Percentiles rank a stretch among this genome's conserved stretches.
Conservation (phyloP, 2,888 invertebrate species). For the Hyposoter dolosus region DNA sequence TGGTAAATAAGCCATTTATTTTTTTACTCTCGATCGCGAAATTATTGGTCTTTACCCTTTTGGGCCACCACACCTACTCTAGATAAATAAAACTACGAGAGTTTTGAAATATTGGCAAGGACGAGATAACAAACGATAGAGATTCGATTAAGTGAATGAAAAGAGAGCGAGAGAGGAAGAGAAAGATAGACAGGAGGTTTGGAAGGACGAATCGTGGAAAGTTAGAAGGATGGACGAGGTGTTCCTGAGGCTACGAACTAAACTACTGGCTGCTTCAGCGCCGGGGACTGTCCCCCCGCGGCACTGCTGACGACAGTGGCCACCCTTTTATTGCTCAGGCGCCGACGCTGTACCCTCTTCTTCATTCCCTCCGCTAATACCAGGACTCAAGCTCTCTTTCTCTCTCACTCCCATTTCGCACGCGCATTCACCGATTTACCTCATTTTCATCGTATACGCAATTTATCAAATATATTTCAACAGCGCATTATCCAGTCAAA, state of each 20-base stretch:
- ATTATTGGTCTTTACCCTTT: conserved; percentile 13
- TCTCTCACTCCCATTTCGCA: conserved; percentile 5
- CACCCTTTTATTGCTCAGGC: conserved; percentile 72
- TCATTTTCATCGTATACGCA: conserved; percentile 13
- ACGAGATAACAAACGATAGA: conserved; percentile 24
- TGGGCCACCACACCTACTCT: conserved; percentile 36
- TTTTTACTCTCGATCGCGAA: conserved; percentile 21
- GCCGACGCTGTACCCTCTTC: conserved; percentile 66
- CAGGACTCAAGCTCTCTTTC: conserved; percentile 3
- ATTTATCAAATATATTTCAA: background rate
- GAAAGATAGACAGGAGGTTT: conserved; percentile 43
- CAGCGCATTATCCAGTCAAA: background rate
- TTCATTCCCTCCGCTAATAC: conserved; percentile 27
- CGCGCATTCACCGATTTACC: conserved; percentile 28
- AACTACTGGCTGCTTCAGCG: conserved; percentile 76
- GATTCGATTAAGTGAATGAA: conserved; percentile 8
- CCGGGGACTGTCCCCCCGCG: conserved; percentile 69
- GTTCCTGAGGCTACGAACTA: conserved; percentile 78
- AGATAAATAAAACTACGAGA: conserved; percentile 21
- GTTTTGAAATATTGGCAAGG: conserved; percentile 25
- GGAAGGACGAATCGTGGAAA: conserved; percentile 63
- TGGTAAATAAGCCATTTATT: background rate
- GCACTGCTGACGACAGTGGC: conserved; percentile 71
- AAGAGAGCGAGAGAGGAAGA: conserved; percentile 19
- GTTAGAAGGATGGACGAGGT: conserved; percentile 71